Evolutionary conservation across 2,888 invertebrate species (phyloP).

Genomic region (Cosmopolites sordidus): DNA sequence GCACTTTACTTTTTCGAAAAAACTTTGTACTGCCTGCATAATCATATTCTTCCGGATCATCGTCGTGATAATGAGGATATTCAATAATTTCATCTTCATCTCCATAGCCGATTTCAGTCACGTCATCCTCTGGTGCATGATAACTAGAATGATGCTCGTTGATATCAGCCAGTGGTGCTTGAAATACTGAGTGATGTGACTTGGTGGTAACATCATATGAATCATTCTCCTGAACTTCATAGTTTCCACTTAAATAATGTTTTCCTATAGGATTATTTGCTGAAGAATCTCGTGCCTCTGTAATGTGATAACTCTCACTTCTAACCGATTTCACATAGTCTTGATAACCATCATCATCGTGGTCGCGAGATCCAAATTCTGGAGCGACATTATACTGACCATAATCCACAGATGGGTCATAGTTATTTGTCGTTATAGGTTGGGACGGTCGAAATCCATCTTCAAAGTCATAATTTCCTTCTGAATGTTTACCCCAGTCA

Average conservation of each 20-base stretch:
- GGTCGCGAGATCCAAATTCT: slow-evolving; percentile 6
- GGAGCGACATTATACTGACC: slow-evolving; percentile 8
- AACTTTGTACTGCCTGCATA: neutral
- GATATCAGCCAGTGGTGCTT: slow-evolving; percentile 19
- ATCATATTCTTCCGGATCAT: slow-evolving; percentile 9
- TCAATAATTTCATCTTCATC: slow-evolving; percentile 9
- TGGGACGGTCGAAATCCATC: neutral
- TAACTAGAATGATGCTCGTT: slow-evolving; percentile 14
- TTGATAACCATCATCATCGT: slow-evolving; percentile 24
- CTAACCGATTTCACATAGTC: slow-evolving; percentile 26
- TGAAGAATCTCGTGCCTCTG: slow-evolving; percentile 17
- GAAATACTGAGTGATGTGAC: slow-evolving; percentile 14
- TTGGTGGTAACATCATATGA: slow-evolving; percentile 2
- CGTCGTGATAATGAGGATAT: slow-evolving; percentile 6
- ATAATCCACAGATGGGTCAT: slow-evolving; percentile 3
- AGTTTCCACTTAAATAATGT: slow-evolving; percentile 20
- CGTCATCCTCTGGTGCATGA: neutral
- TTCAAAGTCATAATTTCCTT: slow-evolving; percentile 1
- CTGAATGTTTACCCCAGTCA: slow-evolving; percentile 12
- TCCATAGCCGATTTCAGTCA: slow-evolving; percentile 3
- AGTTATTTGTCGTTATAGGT: neutral
- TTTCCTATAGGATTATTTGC: slow-evolving; percentile 11
- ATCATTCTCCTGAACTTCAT: slow-evolving; percentile 16
- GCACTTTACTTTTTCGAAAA: neutral
- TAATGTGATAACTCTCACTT: slow-evolving; percentile 24